Evolutionary conservation across 1,140 invertebrate genomes (phyloP).

Genomic region (Cotesia chilonis): DNA sequence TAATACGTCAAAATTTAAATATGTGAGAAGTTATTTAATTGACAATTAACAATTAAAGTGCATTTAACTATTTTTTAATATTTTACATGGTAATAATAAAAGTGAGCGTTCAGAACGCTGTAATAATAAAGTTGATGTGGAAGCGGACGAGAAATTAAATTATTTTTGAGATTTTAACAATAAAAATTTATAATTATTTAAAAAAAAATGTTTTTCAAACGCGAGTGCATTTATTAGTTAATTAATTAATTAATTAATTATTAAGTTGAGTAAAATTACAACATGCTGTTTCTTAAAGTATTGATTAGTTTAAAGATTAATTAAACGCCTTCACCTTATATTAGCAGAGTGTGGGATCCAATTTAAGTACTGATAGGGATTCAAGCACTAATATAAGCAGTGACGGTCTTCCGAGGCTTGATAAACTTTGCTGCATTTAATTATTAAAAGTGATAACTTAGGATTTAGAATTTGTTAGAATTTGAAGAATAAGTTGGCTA

Average conservation of each 20-base stretch:
- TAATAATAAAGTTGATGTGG: neutral
- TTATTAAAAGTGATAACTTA: neutral
- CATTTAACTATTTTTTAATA: neutral
- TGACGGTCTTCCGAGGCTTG: conserved; percentile 14
- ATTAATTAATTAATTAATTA: neutral
- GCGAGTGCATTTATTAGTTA: no score
- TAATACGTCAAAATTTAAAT: neutral
- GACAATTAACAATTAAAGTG: neutral
- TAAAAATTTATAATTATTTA: neutral
- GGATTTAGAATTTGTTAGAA: no score
- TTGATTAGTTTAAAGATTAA: conserved; percentile 12
- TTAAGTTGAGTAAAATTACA: neutral
- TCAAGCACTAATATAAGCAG: neutral
- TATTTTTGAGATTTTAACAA: neutral
- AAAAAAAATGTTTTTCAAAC: neutral
- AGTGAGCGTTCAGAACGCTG: neutral
- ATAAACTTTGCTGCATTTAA: neutral
- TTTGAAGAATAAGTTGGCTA: neutral
- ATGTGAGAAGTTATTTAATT: conserved; percentile 3
- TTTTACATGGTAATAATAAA: neutral
- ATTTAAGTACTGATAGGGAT: conserved; percentile 25
- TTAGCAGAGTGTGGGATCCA: conserved; percentile 1
- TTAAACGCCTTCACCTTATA: neutral
- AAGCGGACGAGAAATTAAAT: conserved; percentile 2
- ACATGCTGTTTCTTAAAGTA: conserved; percentile 35